A percentile compares a stretch with the other conserved stretches of the same genome.
Evolutionary conservation across 1,140 invertebrate genomes (phyloP).

Genomic region (Drosophila suzukii): DNA sequence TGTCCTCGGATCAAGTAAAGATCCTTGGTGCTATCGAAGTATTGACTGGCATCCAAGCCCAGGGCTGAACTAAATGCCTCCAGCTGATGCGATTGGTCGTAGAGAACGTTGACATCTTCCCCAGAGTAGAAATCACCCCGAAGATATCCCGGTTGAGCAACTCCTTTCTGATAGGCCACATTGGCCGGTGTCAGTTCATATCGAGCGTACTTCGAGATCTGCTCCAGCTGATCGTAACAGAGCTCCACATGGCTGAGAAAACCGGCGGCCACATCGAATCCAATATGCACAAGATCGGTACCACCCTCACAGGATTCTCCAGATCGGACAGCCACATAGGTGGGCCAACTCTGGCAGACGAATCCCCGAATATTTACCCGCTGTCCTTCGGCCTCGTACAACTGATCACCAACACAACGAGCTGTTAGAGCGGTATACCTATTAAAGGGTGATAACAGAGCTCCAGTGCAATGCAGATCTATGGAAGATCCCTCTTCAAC

Average conservation of each 20-base stretch:
- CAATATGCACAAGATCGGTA: conserved; percentile 63
- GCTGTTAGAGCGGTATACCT: conserved; percentile 59
- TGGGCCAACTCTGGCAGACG: conserved; percentile 64
- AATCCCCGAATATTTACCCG: conserved; percentile 44
- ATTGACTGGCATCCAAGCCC: conserved; percentile 52
- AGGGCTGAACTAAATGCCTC: conserved; percentile 37
- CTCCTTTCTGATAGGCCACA: conserved; percentile 58
- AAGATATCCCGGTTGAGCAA: conserved; percentile 69
- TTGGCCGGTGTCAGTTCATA: conserved; percentile 63
- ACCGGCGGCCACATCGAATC: conserved; percentile 65
- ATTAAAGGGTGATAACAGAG: conserved; percentile 52
- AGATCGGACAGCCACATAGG: conserved; percentile 61
- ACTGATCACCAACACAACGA: conserved; percentile 45
- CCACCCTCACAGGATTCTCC: conserved; percentile 55
- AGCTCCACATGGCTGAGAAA: conserved; percentile 59
- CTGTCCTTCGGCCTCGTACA: conserved; percentile 47
- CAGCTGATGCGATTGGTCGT: conserved; percentile 54
- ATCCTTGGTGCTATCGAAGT: conserved; percentile 73
- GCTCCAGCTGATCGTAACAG: conserved; percentile 56
- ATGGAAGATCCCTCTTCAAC: conserved; percentile 50
- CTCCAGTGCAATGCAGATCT: conserved; percentile 67
- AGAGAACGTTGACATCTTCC: conserved; percentile 66
- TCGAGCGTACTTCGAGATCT: conserved; percentile 62
- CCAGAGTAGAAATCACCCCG: conserved; percentile 60
- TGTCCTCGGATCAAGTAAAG: conserved; percentile 87